These are phyloP conservation scores for Bubo scandiacus DNA, from an alignment of 2,113 vertebrate genomes.

Conservation along the genomic window DNA sequence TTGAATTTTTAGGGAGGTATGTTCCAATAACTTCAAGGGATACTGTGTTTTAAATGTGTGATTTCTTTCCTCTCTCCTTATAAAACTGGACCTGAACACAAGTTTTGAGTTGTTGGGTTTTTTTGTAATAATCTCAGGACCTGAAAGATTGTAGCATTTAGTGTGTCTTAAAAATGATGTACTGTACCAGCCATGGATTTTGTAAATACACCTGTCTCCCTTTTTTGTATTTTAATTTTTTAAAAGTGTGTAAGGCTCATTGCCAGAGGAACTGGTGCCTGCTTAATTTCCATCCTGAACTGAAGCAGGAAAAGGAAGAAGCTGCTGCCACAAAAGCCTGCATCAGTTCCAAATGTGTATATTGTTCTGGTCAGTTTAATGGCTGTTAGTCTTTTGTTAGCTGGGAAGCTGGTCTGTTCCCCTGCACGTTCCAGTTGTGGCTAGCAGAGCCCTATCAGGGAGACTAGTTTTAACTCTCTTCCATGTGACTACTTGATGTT, in stretches of 20 bases:
- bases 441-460: neutral
- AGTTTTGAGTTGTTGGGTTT: slow-evolving; percentile 72
- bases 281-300: slow-evolving; percentile 67
- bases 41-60: slow-evolving; percentile 68
- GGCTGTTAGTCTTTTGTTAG: neutral
- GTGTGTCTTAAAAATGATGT: slow-evolving; percentile 87
- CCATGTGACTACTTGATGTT: neutral
- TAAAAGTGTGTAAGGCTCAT: slow-evolving; percentile 73
- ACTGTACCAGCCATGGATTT: slow-evolving; percentile 86
- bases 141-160: slow-evolving; percentile 87
- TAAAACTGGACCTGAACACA: slow-evolving; percentile 79
- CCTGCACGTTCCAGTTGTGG: neutral
- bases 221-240: slow-evolving; percentile 82
- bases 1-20: slow-evolving; percentile 52
- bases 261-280: slow-evolving; percentile 72
- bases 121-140: slow-evolving; percentile 85
- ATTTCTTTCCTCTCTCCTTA: slow-evolving; percentile 67
- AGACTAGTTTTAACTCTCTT: slow-evolving; percentile 15
- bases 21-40: slow-evolving; percentile 68
- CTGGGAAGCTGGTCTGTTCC: neutral
- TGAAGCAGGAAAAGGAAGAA: slow-evolving; percentile 70
- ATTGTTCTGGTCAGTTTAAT: slow-evolving; percentile 18
- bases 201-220: slow-evolving; percentile 82
- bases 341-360: slow-evolving; percentile 30
- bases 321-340: slow-evolving; percentile 70